These are phyloP conservation scores for Caenorhabditis panamensis DNA, from an alignment of 2,888 invertebrate species.

Conservation along the genomic window DNA sequence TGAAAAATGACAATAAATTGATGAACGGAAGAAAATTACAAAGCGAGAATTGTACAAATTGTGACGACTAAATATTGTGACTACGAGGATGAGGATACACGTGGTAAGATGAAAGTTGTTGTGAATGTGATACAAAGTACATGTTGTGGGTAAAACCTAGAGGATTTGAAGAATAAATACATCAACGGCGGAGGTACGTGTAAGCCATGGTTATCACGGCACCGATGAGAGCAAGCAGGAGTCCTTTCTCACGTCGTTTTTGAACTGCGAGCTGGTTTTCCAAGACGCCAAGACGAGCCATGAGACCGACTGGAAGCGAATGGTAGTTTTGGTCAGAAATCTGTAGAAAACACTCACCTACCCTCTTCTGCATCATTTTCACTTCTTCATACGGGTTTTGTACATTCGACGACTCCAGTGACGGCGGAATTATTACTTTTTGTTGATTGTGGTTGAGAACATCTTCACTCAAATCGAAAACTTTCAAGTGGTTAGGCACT, in stretches of 20 bases:
- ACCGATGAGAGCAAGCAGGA: slow-evolving; percentile 41
- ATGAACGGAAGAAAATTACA: too few relatives aligned
- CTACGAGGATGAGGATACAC: slow-evolving; percentile 18
- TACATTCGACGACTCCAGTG: slow-evolving; percentile 41
- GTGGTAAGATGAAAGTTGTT: slow-evolving; percentile 34
- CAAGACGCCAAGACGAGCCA: slow-evolving; percentile 36
- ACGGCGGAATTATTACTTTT: slow-evolving; percentile 27
- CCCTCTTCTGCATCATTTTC: slow-evolving; percentile 46
- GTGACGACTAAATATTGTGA: background rate
- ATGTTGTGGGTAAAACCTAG: background rate
- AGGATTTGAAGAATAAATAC: background rate
- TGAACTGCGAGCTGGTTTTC: slow-evolving; percentile 48
- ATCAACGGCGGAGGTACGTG: slow-evolving; percentile 42
- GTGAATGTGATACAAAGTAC: slow-evolving; percentile 9
- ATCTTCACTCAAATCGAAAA: slow-evolving; percentile 43
- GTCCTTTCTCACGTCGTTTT: slow-evolving; percentile 48
- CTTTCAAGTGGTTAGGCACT: slow-evolving; percentile 51
- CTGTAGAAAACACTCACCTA: slow-evolving; percentile 34
- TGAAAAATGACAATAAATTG: too few relatives aligned
- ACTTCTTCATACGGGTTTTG: slow-evolving; percentile 59
- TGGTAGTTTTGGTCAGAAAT: too few relatives aligned
- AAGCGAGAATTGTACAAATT: slow-evolving; percentile 19
- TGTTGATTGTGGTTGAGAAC: slow-evolving; percentile 21
- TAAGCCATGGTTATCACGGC: slow-evolving; percentile 55
- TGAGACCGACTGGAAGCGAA: slow-evolving; percentile 32